These are phyloP conservation scores for Mesoclemmys tuberculata DNA, from an alignment of 2,113 vertebrate genomes.

Conservation along the genomic window DNA sequence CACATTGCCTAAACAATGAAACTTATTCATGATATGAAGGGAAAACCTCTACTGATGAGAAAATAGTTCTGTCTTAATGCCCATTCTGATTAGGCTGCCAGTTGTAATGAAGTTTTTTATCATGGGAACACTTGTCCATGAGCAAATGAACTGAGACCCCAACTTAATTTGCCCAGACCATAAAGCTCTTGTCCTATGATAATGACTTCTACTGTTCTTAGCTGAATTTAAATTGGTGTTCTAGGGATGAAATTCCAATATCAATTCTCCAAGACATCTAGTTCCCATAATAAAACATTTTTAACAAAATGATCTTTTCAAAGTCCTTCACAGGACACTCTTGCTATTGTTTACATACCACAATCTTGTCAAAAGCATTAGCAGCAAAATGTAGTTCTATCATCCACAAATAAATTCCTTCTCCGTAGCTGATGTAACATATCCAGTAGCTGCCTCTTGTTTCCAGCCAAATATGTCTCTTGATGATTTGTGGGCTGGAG, in stretches of 20 bases:
- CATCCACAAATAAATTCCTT: fast-evolving
- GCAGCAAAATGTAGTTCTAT: neutral
- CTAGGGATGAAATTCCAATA: neutral
- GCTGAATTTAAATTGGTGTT: neutral
- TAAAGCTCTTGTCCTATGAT: neutral
- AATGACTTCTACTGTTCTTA: neutral
- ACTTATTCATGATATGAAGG: neutral
- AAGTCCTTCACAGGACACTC: neutral
- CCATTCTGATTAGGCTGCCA: neutral
- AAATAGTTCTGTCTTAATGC: neutral
- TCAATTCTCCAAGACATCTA: neutral
- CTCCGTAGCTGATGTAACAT: neutral
- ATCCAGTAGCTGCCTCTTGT: neutral
- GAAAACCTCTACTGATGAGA: neutral
- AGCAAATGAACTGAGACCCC: neutral
- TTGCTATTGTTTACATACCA: neutral
- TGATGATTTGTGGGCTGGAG: neutral
- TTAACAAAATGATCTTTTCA: neutral
- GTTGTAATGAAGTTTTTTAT: neutral
- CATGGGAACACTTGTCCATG: neutral
- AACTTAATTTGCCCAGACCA: neutral
- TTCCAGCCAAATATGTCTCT: neutral
- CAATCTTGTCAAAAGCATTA: fast-evolving
- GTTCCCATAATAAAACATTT: neutral
- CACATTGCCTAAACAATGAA: neutral